Evolutionary conservation across 92 coral and sea anemone genomes (phyloP).

Genomic region (Epizoanthus stellaris): DNA sequence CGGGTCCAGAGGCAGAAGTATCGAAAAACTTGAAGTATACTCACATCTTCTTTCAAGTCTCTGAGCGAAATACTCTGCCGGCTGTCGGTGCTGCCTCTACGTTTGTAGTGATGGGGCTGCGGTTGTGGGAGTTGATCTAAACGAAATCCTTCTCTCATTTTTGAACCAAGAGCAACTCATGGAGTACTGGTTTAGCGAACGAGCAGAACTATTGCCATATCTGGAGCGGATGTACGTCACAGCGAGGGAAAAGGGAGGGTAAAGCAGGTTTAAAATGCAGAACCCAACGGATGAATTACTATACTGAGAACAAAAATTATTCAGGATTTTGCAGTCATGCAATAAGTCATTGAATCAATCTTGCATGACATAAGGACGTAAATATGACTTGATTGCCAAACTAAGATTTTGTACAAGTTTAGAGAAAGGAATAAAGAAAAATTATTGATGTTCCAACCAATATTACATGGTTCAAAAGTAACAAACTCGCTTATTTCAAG

Average conservation of each 20-base stretch:
- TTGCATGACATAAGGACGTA: conserved; percentile 6
- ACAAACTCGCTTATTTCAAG: background rate
- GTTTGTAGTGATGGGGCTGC: conserved; percentile 21
- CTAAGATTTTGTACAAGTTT: background rate
- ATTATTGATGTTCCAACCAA: background rate
- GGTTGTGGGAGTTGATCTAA: conserved; percentile 6
- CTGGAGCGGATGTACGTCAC: background rate
- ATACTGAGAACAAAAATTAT: background rate
- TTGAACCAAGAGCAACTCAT: background rate
- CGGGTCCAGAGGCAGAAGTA: too few relatives aligned
- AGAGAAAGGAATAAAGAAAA: background rate
- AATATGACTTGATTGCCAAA: background rate
- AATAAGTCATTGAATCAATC: background rate
- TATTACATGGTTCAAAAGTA: background rate
- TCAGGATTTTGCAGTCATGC: conserved; percentile 1
- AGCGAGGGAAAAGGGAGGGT: background rate
- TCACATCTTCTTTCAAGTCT: conserved; percentile 32
- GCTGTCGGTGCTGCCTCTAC: conserved; percentile 28
- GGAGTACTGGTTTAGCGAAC: background rate
- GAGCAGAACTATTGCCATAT: background rate
- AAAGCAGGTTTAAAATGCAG: background rate
- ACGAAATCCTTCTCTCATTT: conserved; percentile 6
- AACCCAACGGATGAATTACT: background rate
- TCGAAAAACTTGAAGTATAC: background rate
- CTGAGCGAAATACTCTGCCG: conserved; percentile 21